Percentiles rank a stretch among this genome's conserved stretches.
Evolutionary conservation across 2,797 vertebrate species (phyloP).

Genomic region (Anolis apletophallus): DNA sequence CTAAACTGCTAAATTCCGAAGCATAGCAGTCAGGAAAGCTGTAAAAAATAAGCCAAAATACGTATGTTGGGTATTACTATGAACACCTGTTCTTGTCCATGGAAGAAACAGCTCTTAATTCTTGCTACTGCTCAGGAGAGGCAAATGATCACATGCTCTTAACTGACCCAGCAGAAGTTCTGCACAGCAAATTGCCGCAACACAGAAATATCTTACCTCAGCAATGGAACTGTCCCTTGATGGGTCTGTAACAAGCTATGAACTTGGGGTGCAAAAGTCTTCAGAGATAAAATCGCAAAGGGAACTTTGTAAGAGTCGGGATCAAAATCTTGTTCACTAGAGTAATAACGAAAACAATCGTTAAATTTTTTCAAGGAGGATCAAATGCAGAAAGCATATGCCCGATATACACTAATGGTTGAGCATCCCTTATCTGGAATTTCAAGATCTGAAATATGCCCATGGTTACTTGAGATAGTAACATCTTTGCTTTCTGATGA

Average conservation of each 20-base stretch:
- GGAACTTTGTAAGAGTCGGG: slow-evolving; percentile 94
- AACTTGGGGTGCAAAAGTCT: slow-evolving; percentile 90
- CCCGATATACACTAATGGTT: too few species aligned
- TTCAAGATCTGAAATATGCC: too few species aligned
- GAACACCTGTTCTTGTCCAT: too few species aligned
- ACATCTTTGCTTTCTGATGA: too few species aligned
- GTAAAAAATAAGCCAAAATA: not conserved
- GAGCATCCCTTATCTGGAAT: too few species aligned
- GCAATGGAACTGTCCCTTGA: slow-evolving; percentile 92
- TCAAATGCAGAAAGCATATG: too few species aligned
- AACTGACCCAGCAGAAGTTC: too few species aligned
- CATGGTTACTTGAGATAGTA: too few species aligned
- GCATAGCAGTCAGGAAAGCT: slow-evolving; percentile 97
- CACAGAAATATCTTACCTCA: slow-evolving; percentile 82
- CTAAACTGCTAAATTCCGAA: slow-evolving; percentile 86
- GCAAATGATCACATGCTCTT: too few species aligned
- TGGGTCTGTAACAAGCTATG: slow-evolving; percentile 94
- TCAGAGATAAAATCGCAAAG: slow-evolving; percentile 91
- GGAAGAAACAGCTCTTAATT: too few species aligned
- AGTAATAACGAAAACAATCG: slow-evolving; percentile 42
- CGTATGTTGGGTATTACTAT: too few species aligned
- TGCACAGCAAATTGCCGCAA: not conserved
- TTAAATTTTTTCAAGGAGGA: not conserved
- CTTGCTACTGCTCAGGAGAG: too few species aligned
- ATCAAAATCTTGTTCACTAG: slow-evolving; percentile 95